Percentiles rank a stretch among this genome's conserved stretches.
phyloP scores from a whole-genome alignment of 2,113 vertebrate genomes.

The Dolichotis patagonum region DNA sequence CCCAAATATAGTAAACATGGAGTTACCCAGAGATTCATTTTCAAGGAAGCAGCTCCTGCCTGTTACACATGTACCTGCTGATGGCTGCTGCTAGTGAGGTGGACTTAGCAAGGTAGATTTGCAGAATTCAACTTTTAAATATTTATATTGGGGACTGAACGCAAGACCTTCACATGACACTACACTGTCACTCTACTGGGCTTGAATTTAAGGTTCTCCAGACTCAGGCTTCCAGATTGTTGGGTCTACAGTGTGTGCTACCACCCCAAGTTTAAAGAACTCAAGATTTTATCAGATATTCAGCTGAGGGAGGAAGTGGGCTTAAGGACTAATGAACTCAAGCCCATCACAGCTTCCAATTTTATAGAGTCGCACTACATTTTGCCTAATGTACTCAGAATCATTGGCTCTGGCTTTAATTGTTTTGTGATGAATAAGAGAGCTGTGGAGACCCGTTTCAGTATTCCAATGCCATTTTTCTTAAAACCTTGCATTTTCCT shows the following conservation, averaged over 20 bases:
- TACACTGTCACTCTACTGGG: neutral
- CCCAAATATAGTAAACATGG: neutral
- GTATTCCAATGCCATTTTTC: neutral
- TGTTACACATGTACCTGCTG: too few relatives aligned
- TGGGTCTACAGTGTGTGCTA: neutral
- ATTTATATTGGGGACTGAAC: neutral
- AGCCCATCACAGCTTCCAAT: neutral
- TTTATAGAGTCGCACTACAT: neutral
- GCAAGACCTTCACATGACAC: neutral
- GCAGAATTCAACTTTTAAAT: neutral
- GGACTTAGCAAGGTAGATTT: neutral
- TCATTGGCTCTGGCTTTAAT: neutral
- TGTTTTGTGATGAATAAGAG: neutral
- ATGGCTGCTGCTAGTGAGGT: neutral
- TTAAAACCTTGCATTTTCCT: neutral
- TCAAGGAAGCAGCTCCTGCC: neutral
- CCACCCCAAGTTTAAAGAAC: neutral
- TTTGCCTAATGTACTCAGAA: neutral
- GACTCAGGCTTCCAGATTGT: neutral
- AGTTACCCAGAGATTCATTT: neutral
- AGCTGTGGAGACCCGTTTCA: neutral
- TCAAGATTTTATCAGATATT: neutral
- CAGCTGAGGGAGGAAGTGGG: neutral
- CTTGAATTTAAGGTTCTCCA: neutral
- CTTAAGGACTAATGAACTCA: neutral